These are phyloP conservation scores for Agrotis puta DNA, from an alignment of 2,888 invertebrate genomes.

Conservation along the genomic window DNA sequence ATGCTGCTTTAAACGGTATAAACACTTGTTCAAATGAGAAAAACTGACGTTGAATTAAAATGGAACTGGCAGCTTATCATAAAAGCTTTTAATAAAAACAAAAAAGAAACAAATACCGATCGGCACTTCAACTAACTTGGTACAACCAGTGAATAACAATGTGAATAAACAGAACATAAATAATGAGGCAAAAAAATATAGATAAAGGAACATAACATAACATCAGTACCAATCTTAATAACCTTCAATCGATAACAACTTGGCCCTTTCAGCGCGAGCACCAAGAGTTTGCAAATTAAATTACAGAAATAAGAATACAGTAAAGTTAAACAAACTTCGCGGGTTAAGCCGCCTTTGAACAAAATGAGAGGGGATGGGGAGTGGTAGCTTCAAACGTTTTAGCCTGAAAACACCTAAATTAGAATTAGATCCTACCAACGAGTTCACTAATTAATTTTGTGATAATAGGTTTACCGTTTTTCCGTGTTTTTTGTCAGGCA, in stretches of 20 bases:
- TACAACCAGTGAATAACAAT: neutral
- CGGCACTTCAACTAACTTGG: neutral
- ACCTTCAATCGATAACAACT: constrained; percentile 61
- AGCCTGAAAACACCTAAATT: constrained; percentile 77
- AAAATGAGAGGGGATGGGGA: constrained; percentile 64
- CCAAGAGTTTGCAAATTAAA: constrained; percentile 69
- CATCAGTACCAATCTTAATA: constrained; percentile 21
- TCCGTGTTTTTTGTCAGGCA: constrained; percentile 69
- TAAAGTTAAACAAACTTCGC: constrained; percentile 70
- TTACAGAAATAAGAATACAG: constrained; percentile 73
- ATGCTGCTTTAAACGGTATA: constrained; percentile 61
- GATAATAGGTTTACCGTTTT: constrained; percentile 76
- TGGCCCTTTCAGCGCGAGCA: constrained; percentile 58
- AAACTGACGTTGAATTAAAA: constrained; percentile 21
- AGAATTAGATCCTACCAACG: constrained; percentile 80
- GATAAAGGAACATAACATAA: constrained; percentile 2
- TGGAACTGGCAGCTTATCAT: constrained; percentile 6
- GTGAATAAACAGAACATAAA: neutral
- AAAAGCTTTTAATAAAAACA: constrained; percentile 3
- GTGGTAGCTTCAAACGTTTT: constrained; percentile 69
- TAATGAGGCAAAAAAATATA: neutral
- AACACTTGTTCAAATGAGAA: constrained; percentile 57
- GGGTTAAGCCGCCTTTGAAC: constrained; percentile 66
- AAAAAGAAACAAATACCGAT: neutral
- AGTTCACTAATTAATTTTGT: constrained; percentile 82